Percentiles rank a stretch among this genome's conserved stretches.
phyloP scores from a whole-genome alignment of 2,797 vertebrate genomes.

The Bryconaethiops microstoma region DNA sequence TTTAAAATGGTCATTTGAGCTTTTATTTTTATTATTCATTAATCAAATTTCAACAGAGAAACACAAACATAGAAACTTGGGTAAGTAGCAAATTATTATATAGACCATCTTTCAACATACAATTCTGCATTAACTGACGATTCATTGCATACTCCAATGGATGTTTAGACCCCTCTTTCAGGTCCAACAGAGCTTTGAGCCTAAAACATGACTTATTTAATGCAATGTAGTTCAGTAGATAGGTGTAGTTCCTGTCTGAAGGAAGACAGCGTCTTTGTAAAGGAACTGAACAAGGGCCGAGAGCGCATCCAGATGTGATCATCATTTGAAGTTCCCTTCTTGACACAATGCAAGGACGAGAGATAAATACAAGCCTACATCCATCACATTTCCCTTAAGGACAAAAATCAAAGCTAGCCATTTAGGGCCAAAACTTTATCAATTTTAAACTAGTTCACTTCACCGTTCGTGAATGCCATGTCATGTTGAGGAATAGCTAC shows the following conservation, averaged over 20 bases:
- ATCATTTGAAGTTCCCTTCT: conserved; percentile 7
- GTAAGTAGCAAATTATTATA: conserved; percentile 26
- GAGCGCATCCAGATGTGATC: background rate
- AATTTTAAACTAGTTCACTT: conserved; percentile 17
- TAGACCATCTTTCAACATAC: conserved; percentile 12
- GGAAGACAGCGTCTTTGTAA: conserved; percentile 29
- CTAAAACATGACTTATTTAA: background rate
- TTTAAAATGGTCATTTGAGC: conserved; percentile 39
- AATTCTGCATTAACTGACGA: conserved; percentile 20
- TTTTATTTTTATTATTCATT: conserved; percentile 38
- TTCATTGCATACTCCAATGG: conserved; percentile 7
- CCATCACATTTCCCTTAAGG: background rate
- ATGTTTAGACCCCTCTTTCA: conserved; percentile 3
- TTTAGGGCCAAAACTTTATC: conserved; percentile 9
- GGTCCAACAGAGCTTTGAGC: background rate
- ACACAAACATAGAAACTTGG: conserved; percentile 39
- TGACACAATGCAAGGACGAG: background rate
- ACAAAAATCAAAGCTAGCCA: background rate
- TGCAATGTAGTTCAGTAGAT: background rate
- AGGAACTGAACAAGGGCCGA: background rate
- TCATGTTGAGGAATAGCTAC: conserved; percentile 41
- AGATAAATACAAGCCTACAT: conserved; percentile 3
- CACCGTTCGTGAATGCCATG: conserved; percentile 31
- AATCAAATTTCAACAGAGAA: conserved; percentile 36
- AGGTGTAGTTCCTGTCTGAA: conserved; percentile 22